phyloP scores from a whole-genome alignment of 2,888 invertebrate genomes.

The Oligia latruncula region DNA sequence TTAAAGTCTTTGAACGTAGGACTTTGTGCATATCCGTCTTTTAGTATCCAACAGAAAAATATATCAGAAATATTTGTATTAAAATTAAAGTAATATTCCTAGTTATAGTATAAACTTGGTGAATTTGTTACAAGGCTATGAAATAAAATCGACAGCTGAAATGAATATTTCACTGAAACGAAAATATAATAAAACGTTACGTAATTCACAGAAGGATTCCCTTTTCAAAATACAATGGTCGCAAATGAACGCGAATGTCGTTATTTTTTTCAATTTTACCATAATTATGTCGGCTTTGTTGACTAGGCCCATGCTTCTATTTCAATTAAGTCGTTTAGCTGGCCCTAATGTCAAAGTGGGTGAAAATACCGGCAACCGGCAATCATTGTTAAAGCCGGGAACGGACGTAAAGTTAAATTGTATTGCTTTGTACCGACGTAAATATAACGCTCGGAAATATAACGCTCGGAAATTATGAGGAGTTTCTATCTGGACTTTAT shows the following conservation, averaged over 20 bases:
- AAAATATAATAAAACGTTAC: slow-evolving; percentile 41
- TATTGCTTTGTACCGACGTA: slow-evolving; percentile 67
- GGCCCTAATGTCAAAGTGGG: slow-evolving; percentile 62
- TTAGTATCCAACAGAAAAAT: slow-evolving; percentile 15
- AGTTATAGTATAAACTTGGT: not conserved
- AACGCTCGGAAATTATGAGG: slow-evolving; percentile 64
- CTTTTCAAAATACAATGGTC: slow-evolving; percentile 39
- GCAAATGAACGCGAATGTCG: slow-evolving; percentile 52
- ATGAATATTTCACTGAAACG: slow-evolving; percentile 41
- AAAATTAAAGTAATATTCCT: not conserved
- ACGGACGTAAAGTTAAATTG: slow-evolving; percentile 71
- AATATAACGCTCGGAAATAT: slow-evolving; percentile 65
- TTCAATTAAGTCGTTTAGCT: slow-evolving; percentile 64
- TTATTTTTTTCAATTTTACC: slow-evolving; percentile 57
- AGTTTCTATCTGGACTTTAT: slow-evolving; percentile 38
- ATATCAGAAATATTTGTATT: not conserved
- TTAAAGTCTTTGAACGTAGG: slow-evolving; percentile 15
- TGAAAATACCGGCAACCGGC: slow-evolving; percentile 68
- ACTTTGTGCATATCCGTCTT: not conserved
- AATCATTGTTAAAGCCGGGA: slow-evolving; percentile 66
- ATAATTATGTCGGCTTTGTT: slow-evolving; percentile 55
- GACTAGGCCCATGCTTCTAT: slow-evolving; percentile 52
- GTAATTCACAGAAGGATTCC: slow-evolving; percentile 42
- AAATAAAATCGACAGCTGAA: slow-evolving; percentile 35
- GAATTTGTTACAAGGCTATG: not conserved